Conservation (phyloP, 2,888 invertebrate genomes). For the Venustoraphidia nigricollis region DNA sequence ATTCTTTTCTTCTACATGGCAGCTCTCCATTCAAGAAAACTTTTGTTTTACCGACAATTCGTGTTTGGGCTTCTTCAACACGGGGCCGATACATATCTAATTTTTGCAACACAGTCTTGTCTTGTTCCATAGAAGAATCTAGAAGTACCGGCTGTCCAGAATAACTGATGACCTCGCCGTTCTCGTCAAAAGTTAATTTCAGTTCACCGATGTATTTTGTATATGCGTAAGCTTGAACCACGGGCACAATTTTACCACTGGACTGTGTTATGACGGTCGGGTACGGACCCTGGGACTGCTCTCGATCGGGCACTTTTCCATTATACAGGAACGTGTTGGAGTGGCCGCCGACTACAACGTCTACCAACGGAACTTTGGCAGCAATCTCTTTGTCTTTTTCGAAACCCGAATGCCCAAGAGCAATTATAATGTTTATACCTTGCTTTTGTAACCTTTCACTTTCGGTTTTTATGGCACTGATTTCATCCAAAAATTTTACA, state of each 20-base stretch:
- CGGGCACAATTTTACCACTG: conserved; percentile 59
- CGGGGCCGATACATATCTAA: conserved; percentile 43
- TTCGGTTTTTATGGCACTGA: conserved; percentile 49
- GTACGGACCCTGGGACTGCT: conserved; percentile 58
- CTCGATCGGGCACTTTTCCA: conserved; percentile 52
- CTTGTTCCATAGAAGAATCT: conserved; percentile 47
- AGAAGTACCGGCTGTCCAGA: conserved; percentile 65
- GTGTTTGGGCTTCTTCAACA: conserved; percentile 33
- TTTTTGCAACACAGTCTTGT: conserved; percentile 41
- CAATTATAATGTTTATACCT: conserved; percentile 69
- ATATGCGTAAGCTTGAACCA: conserved; percentile 80
- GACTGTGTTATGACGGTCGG: conserved; percentile 55
- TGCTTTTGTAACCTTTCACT: conserved; percentile 39
- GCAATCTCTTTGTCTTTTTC: conserved; percentile 64
- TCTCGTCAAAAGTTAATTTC: conserved; percentile 47
- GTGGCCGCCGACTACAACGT: conserved; percentile 77
- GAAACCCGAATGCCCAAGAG: conserved; percentile 80
- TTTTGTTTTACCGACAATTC: conserved; percentile 48
- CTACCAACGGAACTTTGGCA: conserved; percentile 56
- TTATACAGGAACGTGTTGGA: conserved; percentile 81
- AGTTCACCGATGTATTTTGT: conserved; percentile 82
- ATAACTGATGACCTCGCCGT: conserved; percentile 51
- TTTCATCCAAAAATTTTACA: conserved; percentile 43
- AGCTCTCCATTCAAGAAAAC: conserved; percentile 51
- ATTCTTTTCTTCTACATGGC: conserved; percentile 54